Base-by-base conservation (phyloP, 2,113 vertebrate genomes). In the Zapornia atra region DNA sequence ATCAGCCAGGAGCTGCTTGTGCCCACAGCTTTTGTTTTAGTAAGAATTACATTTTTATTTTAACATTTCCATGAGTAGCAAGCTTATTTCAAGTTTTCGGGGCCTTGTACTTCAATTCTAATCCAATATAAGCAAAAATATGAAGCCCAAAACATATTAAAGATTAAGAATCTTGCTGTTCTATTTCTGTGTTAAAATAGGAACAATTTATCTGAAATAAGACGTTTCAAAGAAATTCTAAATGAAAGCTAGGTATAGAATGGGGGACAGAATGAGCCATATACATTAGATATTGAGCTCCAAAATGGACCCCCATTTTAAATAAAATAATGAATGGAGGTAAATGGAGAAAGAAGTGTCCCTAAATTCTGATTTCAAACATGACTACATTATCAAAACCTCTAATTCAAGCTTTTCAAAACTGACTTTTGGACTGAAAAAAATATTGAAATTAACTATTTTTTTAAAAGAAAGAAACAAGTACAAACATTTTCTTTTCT, bases 261-360 rank as follows among this genome's bases (percentile, higher is more conserved):
- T 20, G 12, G 75, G 8, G n/a, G 24, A 33, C 33, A 53, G 13
- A 65, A 21, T 16, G 11, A 77, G 68, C 11, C 36, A 26, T 0
- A 0, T 16, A 14, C 4, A 24, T n/a, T 44, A 53, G 20, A 65
- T 14, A 31, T 5, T 16, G 26, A 53, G 10, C 3, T 70, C 28
- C 22, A 81, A 69, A 69, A 56, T 2, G 10, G 50, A 57, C n/a
- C 3, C 64, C 22, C 1, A 15, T n/a, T 60, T 71, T 33, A 40
- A 64, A 86, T 31, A 20, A 77, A 75, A 18, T n/a, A 44, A 12
- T 36, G 19, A 42, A 40, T 3, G 10, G 12, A 78, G 4, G 3
- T 36, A 69, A 69, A 19, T 26, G 3, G 10, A 65, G 5, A 25
- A 4, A 70, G 9, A 82, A 70, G 22, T 12, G 3, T 15, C 17